Percentiles rank a stretch among this genome's conserved stretches.
Conservation (phyloP, 2,113 vertebrate species). For the Lynx canadensis region DNA sequence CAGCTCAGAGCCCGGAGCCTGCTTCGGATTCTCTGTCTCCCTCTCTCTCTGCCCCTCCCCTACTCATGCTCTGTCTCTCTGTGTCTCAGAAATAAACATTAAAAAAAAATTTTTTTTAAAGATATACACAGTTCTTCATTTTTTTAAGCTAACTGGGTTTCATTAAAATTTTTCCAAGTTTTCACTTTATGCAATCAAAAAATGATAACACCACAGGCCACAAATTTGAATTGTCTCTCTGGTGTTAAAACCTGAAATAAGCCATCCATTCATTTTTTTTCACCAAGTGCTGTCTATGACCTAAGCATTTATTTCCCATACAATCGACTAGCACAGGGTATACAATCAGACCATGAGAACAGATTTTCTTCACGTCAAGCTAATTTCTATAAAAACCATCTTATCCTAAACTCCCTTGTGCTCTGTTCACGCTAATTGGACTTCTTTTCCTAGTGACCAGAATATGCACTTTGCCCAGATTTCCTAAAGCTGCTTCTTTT, state of each 20-base stretch:
- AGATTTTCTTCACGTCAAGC: neutral
- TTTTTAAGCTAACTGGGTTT: slow-evolving; percentile 29
- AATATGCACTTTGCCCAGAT: neutral
- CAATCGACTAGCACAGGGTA: neutral
- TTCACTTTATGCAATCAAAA: neutral
- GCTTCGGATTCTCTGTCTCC: too few relatives aligned
- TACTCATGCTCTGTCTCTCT: too few relatives aligned
- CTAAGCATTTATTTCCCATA: slow-evolving; percentile 5
- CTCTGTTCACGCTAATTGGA: neutral
- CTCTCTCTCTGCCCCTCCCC: too few relatives aligned
- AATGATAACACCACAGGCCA: neutral
- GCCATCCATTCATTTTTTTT: neutral
- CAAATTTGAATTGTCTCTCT: neutral
- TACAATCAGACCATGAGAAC: neutral
- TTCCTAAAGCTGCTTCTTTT: neutral
- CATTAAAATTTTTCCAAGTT: neutral
- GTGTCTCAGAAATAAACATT: too few relatives aligned
- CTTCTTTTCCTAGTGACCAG: neutral
- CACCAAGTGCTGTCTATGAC: neutral
- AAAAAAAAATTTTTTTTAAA: neutral
- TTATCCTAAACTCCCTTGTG: neutral
- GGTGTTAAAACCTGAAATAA: neutral
- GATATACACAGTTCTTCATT: neutral
- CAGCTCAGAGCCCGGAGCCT: too few relatives aligned
- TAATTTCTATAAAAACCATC: neutral